Percentiles rank a stretch among this genome's conserved stretches.
Evolutionary conservation across 2,888 invertebrate genomes (phyloP).

Genomic region (Thysanoteuthis rhombus): DNA sequence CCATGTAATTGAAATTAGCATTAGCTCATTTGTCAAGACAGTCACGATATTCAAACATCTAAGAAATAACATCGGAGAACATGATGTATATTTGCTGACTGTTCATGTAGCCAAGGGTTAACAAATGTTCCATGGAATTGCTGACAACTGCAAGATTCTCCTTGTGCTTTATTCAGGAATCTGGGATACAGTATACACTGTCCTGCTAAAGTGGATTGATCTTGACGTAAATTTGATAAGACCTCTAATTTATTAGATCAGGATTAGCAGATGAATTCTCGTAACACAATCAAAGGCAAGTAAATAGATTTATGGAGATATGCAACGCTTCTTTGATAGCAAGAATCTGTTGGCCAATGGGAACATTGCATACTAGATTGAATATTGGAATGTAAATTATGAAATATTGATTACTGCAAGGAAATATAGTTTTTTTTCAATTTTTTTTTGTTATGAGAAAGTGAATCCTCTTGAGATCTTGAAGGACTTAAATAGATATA

Average conservation of each 20-base stretch:
- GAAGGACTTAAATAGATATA: not conserved
- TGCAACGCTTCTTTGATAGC: not conserved
- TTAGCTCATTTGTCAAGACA: not conserved
- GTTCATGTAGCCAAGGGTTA: not conserved
- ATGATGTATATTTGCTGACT: not conserved
- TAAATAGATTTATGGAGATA: not conserved
- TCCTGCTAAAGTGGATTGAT: not conserved
- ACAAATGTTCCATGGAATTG: not conserved
- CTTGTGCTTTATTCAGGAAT: not conserved
- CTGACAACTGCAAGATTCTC: not conserved
- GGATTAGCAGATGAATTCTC: not conserved
- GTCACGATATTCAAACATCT: not conserved
- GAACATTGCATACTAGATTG: not conserved
- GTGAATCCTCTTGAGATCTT: not conserved
- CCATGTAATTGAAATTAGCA: not conserved
- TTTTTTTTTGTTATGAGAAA: not conserved
- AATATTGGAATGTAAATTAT: not conserved
- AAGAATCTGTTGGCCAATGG: not conserved
- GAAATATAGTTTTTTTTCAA: not conserved
- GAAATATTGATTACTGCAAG: not conserved
- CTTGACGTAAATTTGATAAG: not conserved
- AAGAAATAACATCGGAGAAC: not conserved
- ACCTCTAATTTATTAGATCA: slow-evolving; percentile 12
- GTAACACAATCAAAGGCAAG: not conserved
- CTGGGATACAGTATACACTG: not conserved